These are phyloP conservation scores for Chrysogorgia sp. DNA, from an alignment of 92 coral and sea anemone species.

Conservation along the genomic window DNA sequence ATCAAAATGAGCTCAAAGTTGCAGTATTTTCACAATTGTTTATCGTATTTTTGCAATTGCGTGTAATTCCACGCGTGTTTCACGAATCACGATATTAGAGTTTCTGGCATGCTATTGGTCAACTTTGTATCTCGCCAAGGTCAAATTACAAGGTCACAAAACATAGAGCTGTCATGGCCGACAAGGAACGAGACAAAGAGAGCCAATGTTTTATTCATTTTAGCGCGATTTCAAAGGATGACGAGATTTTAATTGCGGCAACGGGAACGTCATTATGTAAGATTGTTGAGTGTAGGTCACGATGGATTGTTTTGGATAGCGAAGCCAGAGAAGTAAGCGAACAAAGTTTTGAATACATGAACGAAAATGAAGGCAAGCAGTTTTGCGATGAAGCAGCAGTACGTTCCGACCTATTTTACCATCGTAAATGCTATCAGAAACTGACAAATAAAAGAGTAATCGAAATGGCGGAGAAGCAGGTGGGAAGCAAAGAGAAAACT, in stretches of 20 bases:
- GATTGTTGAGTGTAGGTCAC: constrained; percentile 27
- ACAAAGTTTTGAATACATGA: constrained; percentile 12
- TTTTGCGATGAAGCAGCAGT: background rate
- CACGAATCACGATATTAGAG: background rate
- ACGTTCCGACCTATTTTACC: constrained; percentile 11
- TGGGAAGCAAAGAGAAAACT: constrained; percentile 13
- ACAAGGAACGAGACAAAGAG: background rate
- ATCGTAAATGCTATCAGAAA: constrained; percentile 38
- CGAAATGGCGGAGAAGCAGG: constrained; percentile 20
- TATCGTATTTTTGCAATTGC: constrained; percentile 1
- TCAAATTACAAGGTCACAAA: background rate
- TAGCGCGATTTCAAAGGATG: background rate
- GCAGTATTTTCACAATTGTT: background rate
- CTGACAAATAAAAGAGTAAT: constrained; percentile 9
- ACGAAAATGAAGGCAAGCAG: background rate
- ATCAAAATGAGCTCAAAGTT: constrained; percentile 9
- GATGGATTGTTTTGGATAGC: constrained; percentile 26
- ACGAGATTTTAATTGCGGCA: constrained; percentile 23
- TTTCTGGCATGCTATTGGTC: constrained; percentile 8
- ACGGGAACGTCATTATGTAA: constrained; percentile 33
- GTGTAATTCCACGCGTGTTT: background rate
- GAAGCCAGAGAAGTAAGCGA: constrained; percentile 20
- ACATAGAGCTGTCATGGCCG: too few relatives aligned
- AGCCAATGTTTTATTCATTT: constrained; percentile 37
- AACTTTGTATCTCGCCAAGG: background rate